Percentiles rank a stretch among this genome's conserved stretches.
phyloP scores from a whole-genome alignment of 2,113 vertebrate species.

The Ramphastos sulfuratus region DNA sequence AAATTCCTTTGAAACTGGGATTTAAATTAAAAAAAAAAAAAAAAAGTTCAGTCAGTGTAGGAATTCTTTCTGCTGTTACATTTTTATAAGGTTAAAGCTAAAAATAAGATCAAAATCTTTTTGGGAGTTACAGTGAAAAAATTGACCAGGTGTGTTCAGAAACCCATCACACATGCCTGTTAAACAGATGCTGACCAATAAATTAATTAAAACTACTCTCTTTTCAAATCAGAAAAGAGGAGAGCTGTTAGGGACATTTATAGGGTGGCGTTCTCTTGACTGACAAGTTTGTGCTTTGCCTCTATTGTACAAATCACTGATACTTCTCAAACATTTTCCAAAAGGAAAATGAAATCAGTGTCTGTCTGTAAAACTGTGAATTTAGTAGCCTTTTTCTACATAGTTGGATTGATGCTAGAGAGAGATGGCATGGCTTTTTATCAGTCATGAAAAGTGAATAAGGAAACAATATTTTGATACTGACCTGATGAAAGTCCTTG shows the following conservation, averaged over 20 bases:
- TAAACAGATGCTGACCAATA: constrained; percentile 53
- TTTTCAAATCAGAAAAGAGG: constrained; percentile 43
- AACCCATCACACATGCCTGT: constrained; percentile 21
- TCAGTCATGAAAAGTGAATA: neutral
- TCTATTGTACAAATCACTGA: neutral
- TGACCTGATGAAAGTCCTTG: neutral
- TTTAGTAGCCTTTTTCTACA: neutral
- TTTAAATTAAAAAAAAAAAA: neutral
- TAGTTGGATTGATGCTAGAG: neutral
- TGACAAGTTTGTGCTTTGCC: constrained; percentile 69
- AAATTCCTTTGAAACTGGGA: constrained; percentile 59
- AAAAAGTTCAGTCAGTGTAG: constrained; percentile 3
- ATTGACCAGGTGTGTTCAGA: constrained; percentile 22
- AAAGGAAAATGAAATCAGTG: neutral
- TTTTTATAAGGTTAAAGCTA: constrained; percentile 69
- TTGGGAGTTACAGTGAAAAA: constrained; percentile 17
- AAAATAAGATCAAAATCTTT: constrained; percentile 48
- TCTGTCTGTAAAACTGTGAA: neutral
- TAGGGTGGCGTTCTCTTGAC: constrained; percentile 10
- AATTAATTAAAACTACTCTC: constrained; percentile 57
- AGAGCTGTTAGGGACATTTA: constrained; percentile 52
- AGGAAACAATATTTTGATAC: neutral
- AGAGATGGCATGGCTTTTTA: neutral
- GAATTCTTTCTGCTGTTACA: constrained; percentile 55
- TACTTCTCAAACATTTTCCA: neutral